phyloP scores from a whole-genome alignment of 1,140 invertebrate species.

The Gyrodactylus salaris region DNA sequence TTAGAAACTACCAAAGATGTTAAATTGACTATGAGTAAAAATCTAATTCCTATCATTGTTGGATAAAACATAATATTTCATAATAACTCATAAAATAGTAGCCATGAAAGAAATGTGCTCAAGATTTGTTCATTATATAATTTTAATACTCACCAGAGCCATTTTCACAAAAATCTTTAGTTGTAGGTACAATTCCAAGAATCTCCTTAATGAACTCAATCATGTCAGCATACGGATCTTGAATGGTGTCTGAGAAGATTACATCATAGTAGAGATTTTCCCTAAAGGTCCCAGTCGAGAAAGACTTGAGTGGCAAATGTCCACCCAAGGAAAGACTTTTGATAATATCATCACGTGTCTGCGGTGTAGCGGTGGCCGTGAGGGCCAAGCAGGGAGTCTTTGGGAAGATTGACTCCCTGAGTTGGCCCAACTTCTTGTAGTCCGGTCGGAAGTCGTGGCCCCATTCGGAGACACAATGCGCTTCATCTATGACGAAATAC shows the following conservation, averaged over 20 bases:
- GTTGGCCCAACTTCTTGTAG: slow-evolving; percentile 45
- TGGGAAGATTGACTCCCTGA: slow-evolving; percentile 35
- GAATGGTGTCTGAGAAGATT: slow-evolving; percentile 37
- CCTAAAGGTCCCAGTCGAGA: slow-evolving; percentile 30
- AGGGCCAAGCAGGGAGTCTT: slow-evolving; percentile 28
- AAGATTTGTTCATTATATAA: no score
- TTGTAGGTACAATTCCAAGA: slow-evolving; percentile 9
- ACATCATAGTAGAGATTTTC: slow-evolving; percentile 36
- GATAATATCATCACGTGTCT: slow-evolving; percentile 28
- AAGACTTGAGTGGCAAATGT: slow-evolving; percentile 19
- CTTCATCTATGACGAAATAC: slow-evolving; percentile 62
- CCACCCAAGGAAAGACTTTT: slow-evolving; percentile 24
- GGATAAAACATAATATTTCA: no score
- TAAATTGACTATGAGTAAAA: no score
- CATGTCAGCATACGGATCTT: slow-evolving; percentile 37
- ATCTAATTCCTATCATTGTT: no score
- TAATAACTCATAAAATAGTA: no score
- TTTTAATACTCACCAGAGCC: no score
- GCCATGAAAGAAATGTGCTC: no score
- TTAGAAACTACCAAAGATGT: no score
- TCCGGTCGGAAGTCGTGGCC: slow-evolving; percentile 81
- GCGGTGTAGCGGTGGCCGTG: slow-evolving; percentile 45
- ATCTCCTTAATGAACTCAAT: slow-evolving; percentile 28
- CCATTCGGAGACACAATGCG: slow-evolving; percentile 87
- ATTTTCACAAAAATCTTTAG: neutral